Base-by-base conservation (phyloP, 2,888 invertebrate species). In the Andrena hattorfiana region DNA sequence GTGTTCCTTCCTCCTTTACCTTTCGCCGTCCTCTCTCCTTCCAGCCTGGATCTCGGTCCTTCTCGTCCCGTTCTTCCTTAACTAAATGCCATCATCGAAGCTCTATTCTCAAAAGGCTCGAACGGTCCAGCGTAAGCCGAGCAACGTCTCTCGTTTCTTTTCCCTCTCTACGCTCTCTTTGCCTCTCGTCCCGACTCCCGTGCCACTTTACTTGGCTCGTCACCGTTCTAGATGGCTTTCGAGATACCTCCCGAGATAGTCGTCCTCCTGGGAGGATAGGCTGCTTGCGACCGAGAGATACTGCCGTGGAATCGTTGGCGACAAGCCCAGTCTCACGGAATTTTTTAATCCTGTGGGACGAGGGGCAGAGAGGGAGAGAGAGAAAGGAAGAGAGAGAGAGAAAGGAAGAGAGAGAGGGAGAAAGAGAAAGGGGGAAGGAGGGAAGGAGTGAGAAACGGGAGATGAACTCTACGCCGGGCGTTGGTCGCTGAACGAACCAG, bases 301-400 rank as follows among this genome's bases (percentile, higher is more conserved):
- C 62, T 73, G 68, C 20, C 51, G 59, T 35, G 75, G 62, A 84
- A 74, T 70, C 54, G 20, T 16, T 49, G 76, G 54, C 72, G 77
- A 76, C 72, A 69, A 83, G 77, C 62, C 63, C 60, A 32, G 62
- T 79, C 77, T 62, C 62, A 6, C 1, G 64, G 77, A 81, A 81
- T 88, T 85, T 88, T 85, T 86, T 85, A 85, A 86, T 88, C 81
- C 64, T 62, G 16, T 30, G 28, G 59, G 20, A 75, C 8, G 26
- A 48, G 4, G 4, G 26, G 1, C 23, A 56, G 3, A 26, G 23
- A 2, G 54, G 2, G 23, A 10, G 26, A 26, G 51, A n/a, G 51
- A 42, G 51, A 10, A 10, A 23, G 2, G 16, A 8, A 13, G n/a
- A 10, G 8, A 8, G 2, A 0, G 23, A 8, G 56, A 20, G 28